Evolutionary conservation across 2,797 vertebrate genomes (phyloP), one percentile per base, ranked within the genome.

Genomic region (Myiotriccus ornatus): DNA sequence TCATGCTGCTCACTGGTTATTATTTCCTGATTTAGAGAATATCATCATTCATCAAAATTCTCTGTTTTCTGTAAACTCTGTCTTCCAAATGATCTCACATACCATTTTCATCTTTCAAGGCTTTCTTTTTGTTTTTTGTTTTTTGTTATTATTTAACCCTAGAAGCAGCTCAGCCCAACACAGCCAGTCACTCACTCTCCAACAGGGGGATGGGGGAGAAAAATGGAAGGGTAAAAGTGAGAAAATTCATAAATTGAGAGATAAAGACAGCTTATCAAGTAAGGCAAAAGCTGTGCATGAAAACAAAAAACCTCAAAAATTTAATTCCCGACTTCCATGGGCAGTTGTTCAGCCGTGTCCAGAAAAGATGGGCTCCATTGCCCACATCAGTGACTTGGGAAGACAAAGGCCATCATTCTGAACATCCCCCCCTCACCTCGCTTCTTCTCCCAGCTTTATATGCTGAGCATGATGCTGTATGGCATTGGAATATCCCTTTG

Each of bases 381-480:
- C 7, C 17, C 4, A 1, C 37, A n/a, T 14, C 16, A 35, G 16
- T 69, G 35, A 43, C 23, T 23, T 74, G 20, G 21, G 14, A 77
- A 37, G 53, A 65, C 4, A 56, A 65, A 23, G 1, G 2, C 1
- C 9, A 6, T 41, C 9, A 32, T 4, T 57, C 5, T 0, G 0
- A 39, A 17, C 23, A 1, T 34, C 7, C 10, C 2, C 1, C 4
- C 2, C n/a, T n/a, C n/a, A n/a, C 41, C 12, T 19, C 53, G 18
- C 4, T 28, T 39, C 25, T 37, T 28, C 21, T 30, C 19, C 23
- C 14, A 49, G 5, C 3, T 89, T 73, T 64, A 8, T 9, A 32
- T 22, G 2, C 44, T 34, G 18, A n/a, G 7, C 21, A 25, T 8
- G 18, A 17, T 1, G 2, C 23, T 20, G 3, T 28, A 39, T 11